Conservation (phyloP, 2,888 invertebrate species). For the Synanthedon formicaeformis region DNA sequence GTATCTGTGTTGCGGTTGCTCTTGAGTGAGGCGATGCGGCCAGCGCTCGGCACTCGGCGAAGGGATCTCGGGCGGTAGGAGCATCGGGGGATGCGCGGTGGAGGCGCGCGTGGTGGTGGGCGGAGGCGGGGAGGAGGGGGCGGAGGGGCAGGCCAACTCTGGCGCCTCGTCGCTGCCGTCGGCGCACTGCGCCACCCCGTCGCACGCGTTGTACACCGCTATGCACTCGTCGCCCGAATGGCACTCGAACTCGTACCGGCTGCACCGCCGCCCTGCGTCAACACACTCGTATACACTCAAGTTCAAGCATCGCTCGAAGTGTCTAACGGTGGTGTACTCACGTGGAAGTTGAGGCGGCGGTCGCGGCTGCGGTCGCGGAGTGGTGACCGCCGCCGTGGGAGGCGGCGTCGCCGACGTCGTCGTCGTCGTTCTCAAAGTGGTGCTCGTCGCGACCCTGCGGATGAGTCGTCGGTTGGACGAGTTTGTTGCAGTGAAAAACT, state of each 20-base stretch:
- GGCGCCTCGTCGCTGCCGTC: constrained; percentile 93
- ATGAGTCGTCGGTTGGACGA: neutral
- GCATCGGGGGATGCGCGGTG: constrained; percentile 9
- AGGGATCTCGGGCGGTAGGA: constrained; percentile 10
- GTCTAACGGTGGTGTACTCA: constrained; percentile 1
- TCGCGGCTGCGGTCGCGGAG: constrained; percentile 3
- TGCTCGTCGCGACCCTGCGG: constrained; percentile 19
- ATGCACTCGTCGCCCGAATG: constrained; percentile 89
- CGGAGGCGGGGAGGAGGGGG: constrained; percentile 36
- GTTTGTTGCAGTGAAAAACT: neutral
- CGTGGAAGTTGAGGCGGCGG: constrained; percentile 10
- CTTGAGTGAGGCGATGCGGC: constrained; percentile 57
- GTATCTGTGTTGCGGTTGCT: constrained; percentile 42
- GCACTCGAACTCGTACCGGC: constrained; percentile 90
- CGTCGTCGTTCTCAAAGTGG: constrained; percentile 13
- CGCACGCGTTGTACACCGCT: constrained; percentile 94
- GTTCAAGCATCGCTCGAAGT: neutral
- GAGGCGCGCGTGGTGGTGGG: constrained; percentile 5
- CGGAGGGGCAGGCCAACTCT: constrained; percentile 80
- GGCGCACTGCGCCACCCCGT: constrained; percentile 91
- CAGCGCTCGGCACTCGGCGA: constrained; percentile 27
- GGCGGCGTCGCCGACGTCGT: constrained; percentile 5
- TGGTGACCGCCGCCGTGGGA: constrained; percentile 3
- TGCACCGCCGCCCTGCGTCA: constrained; percentile 71
- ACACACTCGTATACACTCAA: neutral